A percentile compares a stretch with the other conserved stretches of the same genome.
Evolutionary conservation across 2,113 vertebrate species (phyloP).

Genomic region (Todiramphus chloris): DNA sequence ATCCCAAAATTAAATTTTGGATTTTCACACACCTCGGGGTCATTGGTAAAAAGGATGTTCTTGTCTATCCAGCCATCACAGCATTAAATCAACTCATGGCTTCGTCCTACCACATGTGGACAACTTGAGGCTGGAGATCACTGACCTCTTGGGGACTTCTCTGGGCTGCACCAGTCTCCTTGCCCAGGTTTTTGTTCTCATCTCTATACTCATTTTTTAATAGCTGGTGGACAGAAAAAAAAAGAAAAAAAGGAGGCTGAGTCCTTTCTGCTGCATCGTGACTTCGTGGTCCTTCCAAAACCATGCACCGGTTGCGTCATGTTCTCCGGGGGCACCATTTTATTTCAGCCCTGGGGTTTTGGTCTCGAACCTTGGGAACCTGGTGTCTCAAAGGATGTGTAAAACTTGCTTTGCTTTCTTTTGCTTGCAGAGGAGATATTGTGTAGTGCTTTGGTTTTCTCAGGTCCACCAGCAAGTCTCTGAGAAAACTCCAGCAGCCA

Average conservation of each 20-base stretch:
- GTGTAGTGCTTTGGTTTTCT: neutral
- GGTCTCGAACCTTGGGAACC: neutral
- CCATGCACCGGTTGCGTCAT: rapidly evolving
- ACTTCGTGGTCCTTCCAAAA: neutral
- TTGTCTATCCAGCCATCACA: rapidly evolving
- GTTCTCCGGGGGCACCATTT: neutral
- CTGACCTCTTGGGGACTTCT: neutral
- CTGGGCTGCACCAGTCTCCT: neutral
- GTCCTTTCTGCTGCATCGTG: neutral
- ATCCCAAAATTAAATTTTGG: neutral
- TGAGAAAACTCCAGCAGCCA: neutral
- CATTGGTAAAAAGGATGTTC: neutral
- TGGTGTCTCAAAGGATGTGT: neutral
- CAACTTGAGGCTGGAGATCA: neutral
- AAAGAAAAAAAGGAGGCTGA: neutral
- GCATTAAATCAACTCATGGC: rapidly evolving
- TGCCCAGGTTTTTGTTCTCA: neutral
- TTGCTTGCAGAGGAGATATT: neutral
- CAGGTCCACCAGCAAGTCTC: neutral
- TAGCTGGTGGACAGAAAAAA: neutral
- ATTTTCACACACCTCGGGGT: neutral
- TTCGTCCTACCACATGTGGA: rapidly evolving
- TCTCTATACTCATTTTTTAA: neutral
- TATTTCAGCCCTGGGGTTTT: neutral
- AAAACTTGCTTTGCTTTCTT: neutral